Conservation (phyloP, 2,888 invertebrate genomes). For the Rhynchonema sp. region DNA sequence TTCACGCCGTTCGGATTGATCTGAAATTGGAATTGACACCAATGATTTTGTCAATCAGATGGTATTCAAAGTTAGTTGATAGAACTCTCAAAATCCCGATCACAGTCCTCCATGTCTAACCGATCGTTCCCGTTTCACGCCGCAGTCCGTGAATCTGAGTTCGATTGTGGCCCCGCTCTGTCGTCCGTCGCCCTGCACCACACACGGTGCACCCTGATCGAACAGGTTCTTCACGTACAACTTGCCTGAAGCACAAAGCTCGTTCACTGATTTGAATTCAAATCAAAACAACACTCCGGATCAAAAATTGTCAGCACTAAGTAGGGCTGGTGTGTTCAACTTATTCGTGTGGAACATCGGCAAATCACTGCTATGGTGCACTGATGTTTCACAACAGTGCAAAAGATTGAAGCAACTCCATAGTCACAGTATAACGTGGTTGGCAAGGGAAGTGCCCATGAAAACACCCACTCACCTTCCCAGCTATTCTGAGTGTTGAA, state of each 20-base stretch:
- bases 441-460: no score
- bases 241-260: no score
- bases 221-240: slow-evolving; percentile 23
- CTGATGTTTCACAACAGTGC: no score
- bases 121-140: slow-evolving; percentile 24
- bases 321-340: no score
- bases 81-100: neutral
- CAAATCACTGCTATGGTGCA: no score
- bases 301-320: no score
- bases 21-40: neutral
- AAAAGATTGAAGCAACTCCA: no score
- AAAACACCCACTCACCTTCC: no score
- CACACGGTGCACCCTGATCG: slow-evolving; percentile 17
- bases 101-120: neutral
- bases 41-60: neutral
- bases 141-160: slow-evolving; percentile 26
- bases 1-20: slow-evolving; percentile 11
- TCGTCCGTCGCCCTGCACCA: neutral
- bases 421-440: no score
- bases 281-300: no score
- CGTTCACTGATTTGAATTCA: no score
- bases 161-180: slow-evolving; percentile 21
- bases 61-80: neutral
- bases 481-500: slow-evolving; percentile 25
- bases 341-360: no score